Base-by-base conservation (phyloP, 2,888 invertebrate genomes). In the Lomographa bimaculata region DNA sequence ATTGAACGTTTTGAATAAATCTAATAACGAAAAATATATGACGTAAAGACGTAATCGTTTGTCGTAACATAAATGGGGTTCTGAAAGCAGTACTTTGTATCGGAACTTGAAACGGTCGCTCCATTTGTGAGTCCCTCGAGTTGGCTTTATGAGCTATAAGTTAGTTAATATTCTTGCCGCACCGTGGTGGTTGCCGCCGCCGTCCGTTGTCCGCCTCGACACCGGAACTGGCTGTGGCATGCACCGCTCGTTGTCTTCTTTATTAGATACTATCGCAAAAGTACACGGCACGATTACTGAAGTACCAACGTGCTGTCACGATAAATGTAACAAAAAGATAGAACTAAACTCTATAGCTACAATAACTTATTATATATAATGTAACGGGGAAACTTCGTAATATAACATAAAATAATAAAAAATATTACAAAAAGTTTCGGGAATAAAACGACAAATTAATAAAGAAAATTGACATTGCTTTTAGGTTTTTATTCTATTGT, bases 191-290 rank as follows among this genome's bases (percentile, higher is more conserved):
- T 41, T 51, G 40, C 65, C 64, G 62, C 53, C 63, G 64, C 60
- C 69, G 64, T 51, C 60, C 60, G 61, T 51, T 52, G 52, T 44
- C 38, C 57, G 47, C 54, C 60, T 50, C 63, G 57, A 55, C 71
- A 75, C 80, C 83, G 83, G 83, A 83, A 79, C 74, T 71, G 46
- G 43, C 57, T 57, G 58, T 61, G 63, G 56, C 64, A 62, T 60
- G 64, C 71, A 68, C 63, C 61, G 64, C 69, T 74, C 57, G 38
- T 47, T 56, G 20, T 73, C 69, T 73, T 68, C 71, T 73, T 76
- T 70, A 64, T 61, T 71, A 69, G 71, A 76, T 46, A 30, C 46
- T 63, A 74, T 72, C 64, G 57, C 47, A 12, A 48, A 44, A 46
- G 51, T 61, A 65, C 59, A 64, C 46, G 63, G 21, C 64, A 62